Base-by-base conservation (phyloP, 2,888 invertebrate genomes). In the Ariolimax columbianus region DNA sequence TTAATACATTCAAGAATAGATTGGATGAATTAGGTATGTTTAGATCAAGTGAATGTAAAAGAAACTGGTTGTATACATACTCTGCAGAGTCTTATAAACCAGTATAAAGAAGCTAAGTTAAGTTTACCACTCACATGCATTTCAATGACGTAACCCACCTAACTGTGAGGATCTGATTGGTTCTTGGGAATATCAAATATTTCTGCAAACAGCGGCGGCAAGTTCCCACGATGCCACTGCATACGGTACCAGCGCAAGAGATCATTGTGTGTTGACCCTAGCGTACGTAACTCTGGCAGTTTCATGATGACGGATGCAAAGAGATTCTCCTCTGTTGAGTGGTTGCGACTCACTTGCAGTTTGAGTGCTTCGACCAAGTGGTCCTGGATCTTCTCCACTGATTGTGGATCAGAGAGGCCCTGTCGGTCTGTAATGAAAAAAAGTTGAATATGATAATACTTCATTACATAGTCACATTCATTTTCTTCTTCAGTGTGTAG, bases 201-300 rank as follows among this genome's bases (percentile, higher is more conserved):
- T 95, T 99, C 99, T 59, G 98, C 97, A 95, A 98, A 99, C 83
- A 99, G 96, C 4, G 98, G 98, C 77, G 98, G 98, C 91, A 98
- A 95, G 87, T 93, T 93, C 88, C 97, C 95, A 86, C 96, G 96
- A 40, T 92, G 91, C 98, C 98, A 98, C 91, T 96, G 96, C 66
- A 90, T 84, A 90, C 98, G 96, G 95, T 97, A 98, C 98, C 98
- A 99, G 93, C 96, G 96, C 92, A 98, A 88, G 33, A 91, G 89
- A 84, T 96, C 96, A 90, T 96, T 96, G 95, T 98, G 98, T 89
- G 97, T 96, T 73, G 95, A 95, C 55, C 98, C 97, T 82, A 99
- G 95, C 55, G 96, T 95, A 86, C 97, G 95, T 88, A 97, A 95
- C 94, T 98, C 97, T 70, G 96, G 96, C 93, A 97, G 95, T 93